Evolutionary conservation across 2,888 invertebrate genomes (phyloP).

Genomic region (Lordiphosa andalusiaca): DNA sequence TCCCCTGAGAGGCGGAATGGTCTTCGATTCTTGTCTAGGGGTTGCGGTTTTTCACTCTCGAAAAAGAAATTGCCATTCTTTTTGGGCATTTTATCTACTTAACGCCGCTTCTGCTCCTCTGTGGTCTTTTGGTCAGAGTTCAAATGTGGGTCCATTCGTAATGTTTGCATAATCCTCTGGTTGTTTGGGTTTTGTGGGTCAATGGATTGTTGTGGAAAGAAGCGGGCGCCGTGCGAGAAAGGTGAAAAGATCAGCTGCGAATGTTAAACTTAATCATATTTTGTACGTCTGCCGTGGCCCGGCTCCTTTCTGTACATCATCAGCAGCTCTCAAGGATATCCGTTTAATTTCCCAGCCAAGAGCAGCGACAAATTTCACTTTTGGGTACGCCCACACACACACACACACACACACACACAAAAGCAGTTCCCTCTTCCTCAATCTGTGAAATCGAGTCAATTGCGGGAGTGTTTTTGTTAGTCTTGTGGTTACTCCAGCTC

Average conservation of each 20-base stretch:
- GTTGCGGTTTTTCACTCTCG: constrained; percentile 53
- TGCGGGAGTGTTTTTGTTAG: constrained; percentile 61
- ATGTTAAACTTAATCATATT: too few species aligned
- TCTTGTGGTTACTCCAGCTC: constrained; percentile 52
- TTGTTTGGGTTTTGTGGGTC: constrained; percentile 49
- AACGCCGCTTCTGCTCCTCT: constrained; percentile 22
- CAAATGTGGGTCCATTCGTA: constrained; percentile 63
- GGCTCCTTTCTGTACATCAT: constrained; percentile 3
- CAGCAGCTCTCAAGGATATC: constrained; percentile 48
- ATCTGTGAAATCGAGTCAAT: constrained; percentile 63
- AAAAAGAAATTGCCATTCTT: constrained; percentile 50
- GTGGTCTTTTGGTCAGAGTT: constrained; percentile 59
- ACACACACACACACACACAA: constrained; percentile 23
- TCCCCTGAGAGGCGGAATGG: neutral
- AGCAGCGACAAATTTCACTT: constrained; percentile 25
- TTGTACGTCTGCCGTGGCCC: neutral
- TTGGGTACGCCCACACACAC: constrained; percentile 19
- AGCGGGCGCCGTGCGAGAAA: too few species aligned
- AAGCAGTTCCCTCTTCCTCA: constrained; percentile 22
- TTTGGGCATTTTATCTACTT: constrained; percentile 43
- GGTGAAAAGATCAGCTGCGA: too few species aligned
- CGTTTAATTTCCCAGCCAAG: constrained; percentile 55
- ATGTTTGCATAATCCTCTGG: constrained; percentile 61
- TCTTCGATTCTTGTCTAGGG: constrained; percentile 26
- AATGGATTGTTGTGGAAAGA: constrained; percentile 7